Base-by-base conservation (phyloP, 2,797 vertebrate species). In the Brachyrhaphis roseni region DNA sequence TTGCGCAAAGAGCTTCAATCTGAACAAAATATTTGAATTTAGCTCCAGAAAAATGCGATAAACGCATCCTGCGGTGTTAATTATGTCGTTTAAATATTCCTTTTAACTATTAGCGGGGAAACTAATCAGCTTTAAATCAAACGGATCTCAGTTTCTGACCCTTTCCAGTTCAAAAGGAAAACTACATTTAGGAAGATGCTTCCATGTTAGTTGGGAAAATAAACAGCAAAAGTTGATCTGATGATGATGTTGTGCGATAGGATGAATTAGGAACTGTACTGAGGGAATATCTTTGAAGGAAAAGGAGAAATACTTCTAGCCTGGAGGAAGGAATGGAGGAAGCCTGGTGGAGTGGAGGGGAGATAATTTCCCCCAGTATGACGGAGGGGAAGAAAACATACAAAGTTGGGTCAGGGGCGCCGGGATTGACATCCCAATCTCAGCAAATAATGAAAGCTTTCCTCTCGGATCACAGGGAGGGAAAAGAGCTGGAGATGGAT, bases 381-480 rank as follows among this genome's bases (percentile, higher is more conserved):
- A 95, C 46, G 81, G 82, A 75, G 78, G 78, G 87, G 80, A 18
- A 41, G 41, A 71, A 71, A 71, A 71, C 41, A 70, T 92, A 93
- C 93, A 93, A 94, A 94, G 91, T 89, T 87, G 90, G 94, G 94
- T 93, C 91, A 94, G 94, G 90, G 92, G 88, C 81, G 55, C 78
- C 5, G 89, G 94, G 90, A 95, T 93, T 94, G 94, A 95, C 94
- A 95, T 93, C 86, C 93, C 94, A 93, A 95, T 95, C 94, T 94
- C 87, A 81, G 92, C 94, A 95, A 95, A 95, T 95, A 95, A 96
- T 94, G 93, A 95, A 95, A 95, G 91, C 89, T 91, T 93, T 94
- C 92, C 92, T 93, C 90, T 82, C 70, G 75, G 88, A 91, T 91
- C 90, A 91, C 80, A 88, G 76, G 85, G 81, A 88, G 89, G 89